Evolutionary conservation across 2,113 vertebrate genomes (phyloP).

Genomic region (Pelecanoides urinatrix): DNA sequence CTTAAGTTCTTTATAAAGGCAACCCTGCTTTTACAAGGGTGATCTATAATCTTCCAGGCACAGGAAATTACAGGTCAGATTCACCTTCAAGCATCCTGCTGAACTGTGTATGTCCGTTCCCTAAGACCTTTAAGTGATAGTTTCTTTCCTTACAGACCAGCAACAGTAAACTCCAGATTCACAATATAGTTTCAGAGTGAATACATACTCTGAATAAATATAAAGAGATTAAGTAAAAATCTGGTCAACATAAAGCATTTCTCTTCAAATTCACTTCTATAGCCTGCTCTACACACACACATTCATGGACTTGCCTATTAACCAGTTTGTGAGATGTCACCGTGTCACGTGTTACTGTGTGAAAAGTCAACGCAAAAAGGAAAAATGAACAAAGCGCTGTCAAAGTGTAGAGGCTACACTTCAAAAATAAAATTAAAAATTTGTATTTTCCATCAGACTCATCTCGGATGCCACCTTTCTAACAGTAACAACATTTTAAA

Average conservation of each 20-base stretch:
- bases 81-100: background rate
- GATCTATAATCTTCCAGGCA: background rate
- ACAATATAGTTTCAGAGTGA: background rate
- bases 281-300: no score
- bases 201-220: background rate
- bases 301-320: background rate
- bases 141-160: background rate
- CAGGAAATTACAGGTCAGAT: background rate
- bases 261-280: background rate
- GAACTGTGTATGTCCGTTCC: no score
- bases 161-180: background rate
- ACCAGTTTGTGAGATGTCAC: background rate
- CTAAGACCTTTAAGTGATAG: accelerated
- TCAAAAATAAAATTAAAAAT: background rate
- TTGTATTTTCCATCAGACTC: background rate
- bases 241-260: background rate
- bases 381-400: background rate
- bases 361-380: background rate
- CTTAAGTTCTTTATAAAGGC: background rate
- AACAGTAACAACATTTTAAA: background rate
- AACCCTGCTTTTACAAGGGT: background rate
- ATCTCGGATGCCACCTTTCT: background rate
- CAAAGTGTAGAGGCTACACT: background rate
- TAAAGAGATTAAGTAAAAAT: background rate
- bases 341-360: background rate